Base-by-base conservation (phyloP, 2,113 vertebrate species). In the Heloderma charlesbogerti region DNA sequence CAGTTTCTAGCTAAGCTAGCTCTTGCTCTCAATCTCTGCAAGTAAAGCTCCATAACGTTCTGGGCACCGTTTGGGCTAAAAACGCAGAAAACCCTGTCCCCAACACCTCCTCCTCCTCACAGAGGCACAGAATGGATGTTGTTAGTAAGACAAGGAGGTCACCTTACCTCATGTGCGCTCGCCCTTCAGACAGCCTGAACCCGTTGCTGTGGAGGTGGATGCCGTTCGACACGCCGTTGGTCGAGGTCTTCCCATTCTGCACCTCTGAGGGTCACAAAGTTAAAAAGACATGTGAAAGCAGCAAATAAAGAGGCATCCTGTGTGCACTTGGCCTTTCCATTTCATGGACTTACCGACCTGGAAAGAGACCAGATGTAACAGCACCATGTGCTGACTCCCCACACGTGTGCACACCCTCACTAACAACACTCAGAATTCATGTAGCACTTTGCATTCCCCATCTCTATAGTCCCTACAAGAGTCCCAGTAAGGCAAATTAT, bases 231-330 rank as follows among this genome's bases (percentile, higher is more conserved):
- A 99, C 96, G 0, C 98, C 98, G 0, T 99, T 99, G 78, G 98
- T 98, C 0, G 97, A 96, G 69, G 98, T 99, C 96, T 99, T 99
- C 72, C 98, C 98, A 67, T 99, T 99, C 96, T 98, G 98, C 91
- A 99, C 96, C 93, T 99, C 99, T 98, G 95, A 83, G 94, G 43
- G 75, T 67, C 66, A 72, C 27, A 72, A 69, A 71, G 60, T 20
- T 45, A 1, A 88, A 8, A 94, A 86, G 8, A 0, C 20, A 67
- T 60, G 29, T 0, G 18, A 10, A 16, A 91, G 9, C 0, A 0
- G 20, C 2, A 80, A 4, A 4, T 48, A 8, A 40, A n/a, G 4
- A 51, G 12, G 54, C 27, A 84, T 43, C 20, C 37, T 48, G 5
- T 7, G 25, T 27, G 10, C 31, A 13, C 43, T 63, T 10, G 31